phyloP scores from a whole-genome alignment of 1,140 invertebrate species.

The Pseudobourletiella spinata region DNA sequence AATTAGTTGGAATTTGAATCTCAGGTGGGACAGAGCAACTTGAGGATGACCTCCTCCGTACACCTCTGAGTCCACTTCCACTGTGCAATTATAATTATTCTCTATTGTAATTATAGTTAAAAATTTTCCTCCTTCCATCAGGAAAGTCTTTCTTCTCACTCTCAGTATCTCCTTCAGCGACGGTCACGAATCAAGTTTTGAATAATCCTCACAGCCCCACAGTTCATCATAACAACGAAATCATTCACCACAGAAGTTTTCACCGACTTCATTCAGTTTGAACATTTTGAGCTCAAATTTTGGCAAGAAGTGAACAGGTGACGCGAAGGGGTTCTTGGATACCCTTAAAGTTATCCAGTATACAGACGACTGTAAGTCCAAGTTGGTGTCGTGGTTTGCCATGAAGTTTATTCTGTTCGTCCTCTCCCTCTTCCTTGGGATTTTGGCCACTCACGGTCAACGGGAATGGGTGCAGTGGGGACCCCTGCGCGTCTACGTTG shows the following conservation, averaged over 20 bases:
- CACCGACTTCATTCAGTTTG: background rate
- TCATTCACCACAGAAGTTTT: background rate
- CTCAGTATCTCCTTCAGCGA: background rate
- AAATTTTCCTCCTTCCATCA: too few species aligned
- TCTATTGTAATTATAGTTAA: constrained; percentile 1
- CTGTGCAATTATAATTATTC: constrained; percentile 1
- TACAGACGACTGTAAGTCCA: background rate
- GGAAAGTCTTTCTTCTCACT: too few species aligned
- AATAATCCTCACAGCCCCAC: too few species aligned
- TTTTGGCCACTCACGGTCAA: background rate
- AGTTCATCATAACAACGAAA: background rate
- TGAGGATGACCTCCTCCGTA: background rate
- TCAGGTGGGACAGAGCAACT: background rate
- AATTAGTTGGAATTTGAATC: background rate
- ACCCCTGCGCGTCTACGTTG: constrained; percentile 1
- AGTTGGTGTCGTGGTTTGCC: background rate
- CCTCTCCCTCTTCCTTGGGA: background rate
- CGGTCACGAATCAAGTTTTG: background rate
- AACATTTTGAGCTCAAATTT: background rate
- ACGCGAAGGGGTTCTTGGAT: background rate
- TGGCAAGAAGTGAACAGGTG: background rate
- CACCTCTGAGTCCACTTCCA: background rate
- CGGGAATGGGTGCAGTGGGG: constrained; percentile 8
- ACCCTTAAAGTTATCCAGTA: background rate
- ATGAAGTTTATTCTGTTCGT: background rate